Base-by-base conservation (phyloP, 2,888 invertebrate species). In the Orthosia gracilis region DNA sequence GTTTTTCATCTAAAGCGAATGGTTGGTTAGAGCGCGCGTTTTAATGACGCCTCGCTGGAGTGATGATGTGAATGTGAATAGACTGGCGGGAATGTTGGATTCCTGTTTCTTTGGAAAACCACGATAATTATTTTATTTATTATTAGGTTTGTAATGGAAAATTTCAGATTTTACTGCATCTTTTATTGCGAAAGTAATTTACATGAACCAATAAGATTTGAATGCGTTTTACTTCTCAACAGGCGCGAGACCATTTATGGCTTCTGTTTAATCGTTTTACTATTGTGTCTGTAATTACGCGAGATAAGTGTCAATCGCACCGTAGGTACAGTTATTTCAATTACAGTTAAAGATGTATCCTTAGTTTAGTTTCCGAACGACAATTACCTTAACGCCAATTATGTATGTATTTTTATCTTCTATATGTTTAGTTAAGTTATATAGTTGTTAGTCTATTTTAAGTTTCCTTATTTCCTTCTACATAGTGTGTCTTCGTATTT, bases 1-100 rank as follows among this genome's bases (percentile, higher is more conserved):
- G 75, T 85, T 85, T 85, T 85, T 84, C 74, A 78, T 78, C 72
- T 71, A 67, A 76, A 71, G 81, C 62, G 78, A 81, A 79, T 83
- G 77, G 75, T 82, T 85, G 61, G 71, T 76, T 83, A 69, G 67
- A 50, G 69, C 63, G 63, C 47, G 61, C 23, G 65, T 71, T 80
- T 63, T 84, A 84, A 83, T 82, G 73, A 74, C 69, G 50, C 57
- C 71, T 62, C 70, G 76, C 21, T 62, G 62, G 31, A 64, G 67
- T 61, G 45, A 7, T 78, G 69, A 82, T 61, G 78, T 64, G 72
- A 73, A 76, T 76, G 80, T 73, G 82, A 82, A 78, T 78, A 71
- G 72, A 73, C 69, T 65, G 49, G 26, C 57, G 31, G 67, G 67
- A 73, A 72, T 78, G 73, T 68, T 58, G 2, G 40, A 68, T 54